A percentile compares a stretch with the other conserved stretches of the same genome.
Evolutionary conservation across 2,888 invertebrate genomes (phyloP).

Genomic region (Diarsia brunnea): DNA sequence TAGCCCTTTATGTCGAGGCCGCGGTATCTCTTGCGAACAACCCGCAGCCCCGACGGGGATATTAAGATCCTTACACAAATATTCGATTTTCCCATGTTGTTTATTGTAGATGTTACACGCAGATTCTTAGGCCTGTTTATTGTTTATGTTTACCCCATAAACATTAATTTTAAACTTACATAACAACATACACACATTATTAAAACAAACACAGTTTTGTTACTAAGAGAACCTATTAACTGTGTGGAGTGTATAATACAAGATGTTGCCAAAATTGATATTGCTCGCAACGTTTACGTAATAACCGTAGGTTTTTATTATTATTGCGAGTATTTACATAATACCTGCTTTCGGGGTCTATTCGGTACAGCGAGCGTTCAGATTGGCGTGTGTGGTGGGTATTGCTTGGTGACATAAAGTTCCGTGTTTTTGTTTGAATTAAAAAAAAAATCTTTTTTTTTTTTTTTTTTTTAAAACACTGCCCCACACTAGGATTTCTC

Average conservation of each 20-base stretch:
- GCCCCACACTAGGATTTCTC: too few species aligned
- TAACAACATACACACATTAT: neutral
- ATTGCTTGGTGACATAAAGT: conserved; percentile 9
- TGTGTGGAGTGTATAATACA: conserved; percentile 44
- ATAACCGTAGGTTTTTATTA: conserved; percentile 62
- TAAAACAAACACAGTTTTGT: conserved; percentile 18
- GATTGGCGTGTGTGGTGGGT: neutral
- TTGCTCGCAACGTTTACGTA: conserved; percentile 41
- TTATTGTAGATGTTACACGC: neutral
- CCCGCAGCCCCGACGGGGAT: too few species aligned
- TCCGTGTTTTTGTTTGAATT: neutral
- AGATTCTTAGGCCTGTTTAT: neutral
- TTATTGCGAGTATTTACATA: conserved; percentile 51
- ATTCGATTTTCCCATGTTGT: neutral
- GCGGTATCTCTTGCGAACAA: too few species aligned
- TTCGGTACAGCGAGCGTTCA: conserved; percentile 19
- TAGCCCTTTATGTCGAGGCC: too few species aligned
- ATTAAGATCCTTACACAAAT: neutral
- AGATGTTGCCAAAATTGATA: conserved; percentile 63
- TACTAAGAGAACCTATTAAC: conserved; percentile 40
- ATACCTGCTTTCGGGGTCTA: conserved; percentile 44
- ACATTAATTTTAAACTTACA: neutral
- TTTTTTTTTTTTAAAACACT: too few species aligned
- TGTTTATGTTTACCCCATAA: neutral
- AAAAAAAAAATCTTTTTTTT: too few species aligned